A percentile compares a stretch with the other conserved stretches of the same genome.
Conservation (phyloP, 2,888 invertebrate genomes). For the Lordiphosa fenestrarum region DNA sequence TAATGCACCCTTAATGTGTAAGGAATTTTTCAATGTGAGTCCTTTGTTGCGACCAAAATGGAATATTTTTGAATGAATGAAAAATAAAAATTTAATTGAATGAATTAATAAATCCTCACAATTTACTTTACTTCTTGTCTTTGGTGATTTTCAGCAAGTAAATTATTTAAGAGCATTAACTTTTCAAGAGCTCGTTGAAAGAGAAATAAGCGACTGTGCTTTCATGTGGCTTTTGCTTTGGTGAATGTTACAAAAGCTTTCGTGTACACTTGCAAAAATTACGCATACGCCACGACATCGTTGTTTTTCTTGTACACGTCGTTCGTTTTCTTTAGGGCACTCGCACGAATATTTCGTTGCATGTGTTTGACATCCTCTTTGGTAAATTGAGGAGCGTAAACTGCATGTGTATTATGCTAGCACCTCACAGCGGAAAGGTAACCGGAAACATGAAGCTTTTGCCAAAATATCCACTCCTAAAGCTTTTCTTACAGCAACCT, state of each 20-base stretch:
- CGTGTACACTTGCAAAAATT: slow-evolving; percentile 39
- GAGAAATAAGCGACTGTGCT: slow-evolving; percentile 12
- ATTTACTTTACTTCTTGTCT: not conserved
- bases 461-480: slow-evolving; percentile 46
- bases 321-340: not conserved
- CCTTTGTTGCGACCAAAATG: too few species aligned
- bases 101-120: too few species aligned
- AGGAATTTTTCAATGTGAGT: too few species aligned
- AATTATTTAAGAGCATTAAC: not conserved
- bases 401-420: slow-evolving; percentile 35
- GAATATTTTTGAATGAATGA: too few species aligned
- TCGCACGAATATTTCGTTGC: not conserved
- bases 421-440: slow-evolving; percentile 61
- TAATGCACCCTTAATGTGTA: too few species aligned
- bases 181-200: slow-evolving; percentile 1
- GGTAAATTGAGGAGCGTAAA: slow-evolving; percentile 58
- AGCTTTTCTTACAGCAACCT: slow-evolving; percentile 56
- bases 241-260: slow-evolving; percentile 37
- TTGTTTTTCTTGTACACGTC: too few species aligned
- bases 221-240: slow-evolving; percentile 31
- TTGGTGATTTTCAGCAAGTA: not conserved
- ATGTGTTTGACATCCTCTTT: too few species aligned
- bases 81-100: too few species aligned
- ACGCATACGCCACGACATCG: too few species aligned
- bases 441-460: slow-evolving; percentile 65